These are phyloP conservation scores for Oceanodroma tethys DNA, from an alignment of 2,113 vertebrate genomes.

Conservation along the genomic window DNA sequence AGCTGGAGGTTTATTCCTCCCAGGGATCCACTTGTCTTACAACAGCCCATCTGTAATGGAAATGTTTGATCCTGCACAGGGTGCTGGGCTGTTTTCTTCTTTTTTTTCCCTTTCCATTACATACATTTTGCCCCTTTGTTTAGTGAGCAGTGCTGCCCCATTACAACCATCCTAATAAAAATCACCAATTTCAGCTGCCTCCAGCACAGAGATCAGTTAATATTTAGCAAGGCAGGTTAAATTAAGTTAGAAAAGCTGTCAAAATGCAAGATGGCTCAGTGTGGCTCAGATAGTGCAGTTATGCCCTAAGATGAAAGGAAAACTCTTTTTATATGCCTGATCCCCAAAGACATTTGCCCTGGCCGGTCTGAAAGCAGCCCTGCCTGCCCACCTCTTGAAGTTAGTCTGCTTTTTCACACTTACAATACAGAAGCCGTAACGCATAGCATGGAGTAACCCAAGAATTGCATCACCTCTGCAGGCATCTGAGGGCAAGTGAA, in stretches of 20 bases:
- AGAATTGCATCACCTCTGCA: neutral
- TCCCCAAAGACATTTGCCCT: neutral
- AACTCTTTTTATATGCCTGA: neutral
- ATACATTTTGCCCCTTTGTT: neutral
- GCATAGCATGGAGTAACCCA: neutral
- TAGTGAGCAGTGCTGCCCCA: neutral
- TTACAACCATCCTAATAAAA: neutral
- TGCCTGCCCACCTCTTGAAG: neutral
- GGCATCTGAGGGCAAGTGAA: neutral
- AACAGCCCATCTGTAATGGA: neutral
- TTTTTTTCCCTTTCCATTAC: fast-evolving
- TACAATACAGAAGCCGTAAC: fast-evolving
- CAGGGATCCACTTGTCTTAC: neutral
- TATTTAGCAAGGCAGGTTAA: neutral
- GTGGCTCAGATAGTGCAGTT: neutral
- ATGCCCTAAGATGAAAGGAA: neutral
- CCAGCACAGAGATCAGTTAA: neutral
- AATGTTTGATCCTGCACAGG: neutral
- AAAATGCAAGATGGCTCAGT: neutral
- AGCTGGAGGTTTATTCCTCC: neutral
- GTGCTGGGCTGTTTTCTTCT: neutral
- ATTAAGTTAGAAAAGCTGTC: neutral
- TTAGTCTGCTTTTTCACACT: neutral
- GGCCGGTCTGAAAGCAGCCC: neutral
- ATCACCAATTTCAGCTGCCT: neutral